These are phyloP conservation scores for Torymus auratus DNA, from an alignment of 2,888 invertebrate species.

Conservation along the genomic window DNA sequence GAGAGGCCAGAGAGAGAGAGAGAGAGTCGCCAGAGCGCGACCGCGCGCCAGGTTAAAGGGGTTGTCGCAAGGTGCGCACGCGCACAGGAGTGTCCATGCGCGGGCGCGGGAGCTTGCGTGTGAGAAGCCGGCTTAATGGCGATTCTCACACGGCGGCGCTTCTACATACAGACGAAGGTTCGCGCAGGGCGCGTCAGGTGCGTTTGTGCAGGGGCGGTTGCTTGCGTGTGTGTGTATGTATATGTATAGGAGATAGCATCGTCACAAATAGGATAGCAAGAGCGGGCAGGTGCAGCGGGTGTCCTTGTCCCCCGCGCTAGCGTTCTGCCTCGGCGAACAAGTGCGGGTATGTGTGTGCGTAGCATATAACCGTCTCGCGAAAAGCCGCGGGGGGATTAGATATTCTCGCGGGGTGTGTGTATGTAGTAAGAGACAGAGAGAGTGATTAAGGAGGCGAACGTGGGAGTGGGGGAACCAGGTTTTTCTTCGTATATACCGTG, in stretches of 20 bases:
- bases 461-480: no score
- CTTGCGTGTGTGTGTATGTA: not conserved
- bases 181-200: slow-evolving; percentile 71
- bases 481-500: no score
- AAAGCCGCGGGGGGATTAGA: slow-evolving; percentile 4
- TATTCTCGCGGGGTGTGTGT: no score
- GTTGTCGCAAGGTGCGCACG: slow-evolving; percentile 33
- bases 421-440: no score
- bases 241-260: slow-evolving; percentile 61
- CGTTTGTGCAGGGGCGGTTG: slow-evolving; percentile 59
- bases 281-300: slow-evolving; percentile 69
- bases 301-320: slow-evolving; percentile 36
- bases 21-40: slow-evolving; percentile 33
- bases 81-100: not conserved
- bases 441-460: no score
- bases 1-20: no score
- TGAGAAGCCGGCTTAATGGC: slow-evolving; percentile 72
- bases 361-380: not conserved
- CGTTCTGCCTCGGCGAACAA: slow-evolving; percentile 50
- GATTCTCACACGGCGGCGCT: slow-evolving; percentile 69
- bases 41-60: slow-evolving; percentile 33
- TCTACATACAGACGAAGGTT: slow-evolving; percentile 17
- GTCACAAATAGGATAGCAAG: slow-evolving; percentile 67
- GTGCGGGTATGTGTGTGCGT: not conserved
- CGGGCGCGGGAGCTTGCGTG: slow-evolving; percentile 58